Conservation (phyloP, 2,113 vertebrate species). For the Ahaetulla prasina region DNA sequence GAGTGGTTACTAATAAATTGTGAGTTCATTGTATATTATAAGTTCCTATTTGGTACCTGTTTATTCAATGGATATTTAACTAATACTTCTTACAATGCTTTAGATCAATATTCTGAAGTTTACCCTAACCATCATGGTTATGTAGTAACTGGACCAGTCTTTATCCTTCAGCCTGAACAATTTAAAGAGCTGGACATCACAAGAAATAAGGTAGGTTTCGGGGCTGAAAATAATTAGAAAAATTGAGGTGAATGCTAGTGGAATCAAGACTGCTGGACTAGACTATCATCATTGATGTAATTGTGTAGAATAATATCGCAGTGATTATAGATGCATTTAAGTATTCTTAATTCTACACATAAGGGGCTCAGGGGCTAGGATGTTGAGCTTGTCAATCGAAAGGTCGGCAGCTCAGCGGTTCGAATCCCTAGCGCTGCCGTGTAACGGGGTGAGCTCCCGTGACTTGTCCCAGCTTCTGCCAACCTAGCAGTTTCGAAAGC, state of each 20-base stretch:
- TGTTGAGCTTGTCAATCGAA: too few species aligned
- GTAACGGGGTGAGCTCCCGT: too few species aligned
- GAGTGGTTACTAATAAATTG: neutral
- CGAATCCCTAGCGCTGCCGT: too few species aligned
- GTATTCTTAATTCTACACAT: neutral
- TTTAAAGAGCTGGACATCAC: neutral
- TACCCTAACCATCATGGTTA: conserved; percentile 39
- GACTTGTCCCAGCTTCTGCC: too few species aligned
- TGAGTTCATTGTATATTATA: neutral
- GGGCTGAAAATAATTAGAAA: neutral
- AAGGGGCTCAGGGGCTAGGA: too few species aligned
- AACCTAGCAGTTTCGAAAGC: too few species aligned
- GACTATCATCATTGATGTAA: neutral
- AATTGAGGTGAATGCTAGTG: neutral
- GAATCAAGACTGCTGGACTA: neutral
- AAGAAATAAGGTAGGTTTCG: conserved; percentile 43
- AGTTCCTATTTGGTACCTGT: neutral
- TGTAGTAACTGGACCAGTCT: conserved; percentile 46
- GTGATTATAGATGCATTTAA: neutral
- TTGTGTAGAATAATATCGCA: neutral
- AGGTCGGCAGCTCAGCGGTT: too few species aligned
- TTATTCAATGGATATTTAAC: neutral
- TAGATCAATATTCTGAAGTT: conserved; percentile 19
- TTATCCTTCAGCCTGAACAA: conserved; percentile 36
- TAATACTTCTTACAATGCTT: conserved; percentile 8